Percentiles rank a stretch among this genome's conserved stretches.
Evolutionary conservation across 2,888 invertebrate genomes (phyloP).

Genomic region (Limnephilus marmoratus): DNA sequence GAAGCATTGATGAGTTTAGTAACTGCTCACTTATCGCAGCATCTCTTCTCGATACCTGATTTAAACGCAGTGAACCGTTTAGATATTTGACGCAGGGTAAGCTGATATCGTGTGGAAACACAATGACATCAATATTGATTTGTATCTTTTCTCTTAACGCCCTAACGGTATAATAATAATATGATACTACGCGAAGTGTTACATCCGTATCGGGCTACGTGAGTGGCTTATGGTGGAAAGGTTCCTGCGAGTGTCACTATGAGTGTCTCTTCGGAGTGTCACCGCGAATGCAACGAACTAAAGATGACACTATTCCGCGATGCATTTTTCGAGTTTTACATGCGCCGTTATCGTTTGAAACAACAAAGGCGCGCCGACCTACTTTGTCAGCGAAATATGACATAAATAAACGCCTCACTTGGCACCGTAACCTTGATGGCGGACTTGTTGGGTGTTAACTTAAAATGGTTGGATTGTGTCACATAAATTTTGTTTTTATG

Average conservation of each 20-base stretch:
- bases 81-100: neutral
- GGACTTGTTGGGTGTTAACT: neutral
- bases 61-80: neutral
- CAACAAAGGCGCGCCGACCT: conserved; percentile 24
- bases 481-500: neutral
- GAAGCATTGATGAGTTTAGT: neutral
- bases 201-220: conserved; percentile 31
- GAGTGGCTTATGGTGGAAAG: neutral
- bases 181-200: neutral
- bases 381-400: conserved; percentile 20
- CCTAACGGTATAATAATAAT: conserved; percentile 11
- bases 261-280: neutral
- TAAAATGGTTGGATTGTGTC: neutral
- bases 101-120: neutral
- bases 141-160: conserved; percentile 15
- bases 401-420: neutral
- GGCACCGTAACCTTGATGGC: conserved; percentile 33
- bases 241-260: neutral
- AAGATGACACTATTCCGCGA: conserved; percentile 8
- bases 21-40: neutral
- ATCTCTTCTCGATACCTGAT: neutral
- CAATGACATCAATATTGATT: conserved; percentile 23
- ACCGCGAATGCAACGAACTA: neutral
- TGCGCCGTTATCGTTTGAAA: conserved; percentile 13
- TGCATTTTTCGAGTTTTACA: conserved; percentile 30